Evolutionary conservation across 2,113 vertebrate genomes (phyloP).

Genomic region (Todiramphus chloris): DNA sequence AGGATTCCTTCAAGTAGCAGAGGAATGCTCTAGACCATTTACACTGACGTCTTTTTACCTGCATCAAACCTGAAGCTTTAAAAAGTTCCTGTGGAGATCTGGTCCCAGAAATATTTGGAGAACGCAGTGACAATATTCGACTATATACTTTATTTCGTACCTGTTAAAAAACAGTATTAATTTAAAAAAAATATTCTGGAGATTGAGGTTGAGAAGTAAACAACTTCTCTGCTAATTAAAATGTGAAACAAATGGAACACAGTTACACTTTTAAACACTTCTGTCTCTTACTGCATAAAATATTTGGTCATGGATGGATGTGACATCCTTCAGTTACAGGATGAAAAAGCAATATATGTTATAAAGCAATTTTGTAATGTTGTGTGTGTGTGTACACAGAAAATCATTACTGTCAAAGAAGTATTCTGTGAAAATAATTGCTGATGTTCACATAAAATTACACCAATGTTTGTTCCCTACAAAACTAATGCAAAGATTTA

Average conservation of each 20-base stretch:
- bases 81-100: slow-evolving; percentile 95
- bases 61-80: slow-evolving; percentile 91
- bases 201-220: background rate
- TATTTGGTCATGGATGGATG: background rate
- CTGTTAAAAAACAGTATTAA: slow-evolving; percentile 70
- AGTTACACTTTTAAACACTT: background rate
- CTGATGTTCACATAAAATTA: background rate
- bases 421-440: background rate
- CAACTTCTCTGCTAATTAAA: background rate
- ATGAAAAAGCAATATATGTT: background rate
- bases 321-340: background rate
- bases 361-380: background rate
- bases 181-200: background rate
- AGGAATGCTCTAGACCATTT: background rate
- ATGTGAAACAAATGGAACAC: background rate
- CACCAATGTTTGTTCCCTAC: background rate
- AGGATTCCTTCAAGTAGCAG: background rate
- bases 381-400: background rate
- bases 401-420: background rate
- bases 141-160: slow-evolving; percentile 93
- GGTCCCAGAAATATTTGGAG: slow-evolving; percentile 87
- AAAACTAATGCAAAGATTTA: background rate
- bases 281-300: background rate
- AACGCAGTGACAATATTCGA: slow-evolving; percentile 87
- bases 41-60: slow-evolving; percentile 75